phyloP scores from a whole-genome alignment of 1,140 invertebrate genomes.

The Drosophila busckii region DNA sequence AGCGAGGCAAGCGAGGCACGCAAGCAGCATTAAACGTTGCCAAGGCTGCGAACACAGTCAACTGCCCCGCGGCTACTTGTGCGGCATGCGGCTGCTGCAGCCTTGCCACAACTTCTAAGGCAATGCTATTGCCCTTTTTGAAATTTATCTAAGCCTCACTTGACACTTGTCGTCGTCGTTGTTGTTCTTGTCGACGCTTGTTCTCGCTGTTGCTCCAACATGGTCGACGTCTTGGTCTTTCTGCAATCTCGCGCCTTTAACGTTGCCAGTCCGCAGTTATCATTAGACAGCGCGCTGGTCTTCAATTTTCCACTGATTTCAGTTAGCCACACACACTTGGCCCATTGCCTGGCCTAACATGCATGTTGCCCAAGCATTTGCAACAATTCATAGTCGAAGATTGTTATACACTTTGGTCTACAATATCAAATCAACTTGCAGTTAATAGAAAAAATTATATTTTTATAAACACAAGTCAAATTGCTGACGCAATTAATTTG shows the following conservation, averaged over 20 bases:
- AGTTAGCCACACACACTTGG: constrained; percentile 50
- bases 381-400: too few species aligned
- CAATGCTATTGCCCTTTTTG: constrained; percentile 71
- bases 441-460: too few species aligned
- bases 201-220: not conserved
- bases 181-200: constrained; percentile 9
- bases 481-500: too few species aligned
- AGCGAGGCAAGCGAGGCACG: constrained; percentile 37
- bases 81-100: constrained; percentile 38
- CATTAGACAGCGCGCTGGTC: constrained; percentile 58
- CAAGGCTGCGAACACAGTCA: constrained; percentile 2
- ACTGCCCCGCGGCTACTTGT: constrained; percentile 63
- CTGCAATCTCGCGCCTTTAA: constrained; percentile 70
- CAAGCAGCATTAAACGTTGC: constrained; percentile 11
- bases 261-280: constrained; percentile 72
- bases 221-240: constrained; percentile 49
- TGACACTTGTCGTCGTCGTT: constrained; percentile 66
- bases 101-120: constrained; percentile 10
- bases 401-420: too few species aligned
- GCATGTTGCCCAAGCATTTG: too few species aligned
- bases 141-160: constrained; percentile 75
- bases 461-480: too few species aligned
- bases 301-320: constrained; percentile 68
- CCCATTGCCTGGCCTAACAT: too few species aligned
- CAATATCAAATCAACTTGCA: too few species aligned